phyloP scores from a whole-genome alignment of 2,113 vertebrate species.

The Notothenia coriiceps region DNA sequence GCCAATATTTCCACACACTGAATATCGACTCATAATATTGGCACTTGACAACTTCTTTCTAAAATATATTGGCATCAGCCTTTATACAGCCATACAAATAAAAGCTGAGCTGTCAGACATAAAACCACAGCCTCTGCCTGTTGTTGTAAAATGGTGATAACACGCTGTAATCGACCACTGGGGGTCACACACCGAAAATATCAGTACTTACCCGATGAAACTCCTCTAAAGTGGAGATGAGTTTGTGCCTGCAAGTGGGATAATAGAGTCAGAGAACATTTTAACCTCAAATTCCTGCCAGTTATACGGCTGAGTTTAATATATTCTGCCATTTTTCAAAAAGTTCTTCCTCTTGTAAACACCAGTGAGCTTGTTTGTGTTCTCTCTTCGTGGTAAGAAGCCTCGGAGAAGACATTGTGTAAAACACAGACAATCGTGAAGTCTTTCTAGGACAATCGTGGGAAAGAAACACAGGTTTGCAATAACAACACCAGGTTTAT shows the following conservation, averaged over 20 bases:
- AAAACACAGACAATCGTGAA: background rate
- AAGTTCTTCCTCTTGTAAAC: background rate
- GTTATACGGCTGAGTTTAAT: no score
- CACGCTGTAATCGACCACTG: conserved; percentile 34
- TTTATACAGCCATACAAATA: conserved; percentile 54
- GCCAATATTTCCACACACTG: conserved; percentile 8
- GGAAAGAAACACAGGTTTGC: conserved; percentile 64
- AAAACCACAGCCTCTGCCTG: conserved; percentile 43
- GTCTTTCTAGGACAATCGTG: conserved; percentile 22
- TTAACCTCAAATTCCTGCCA: no score
- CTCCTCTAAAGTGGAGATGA: background rate
- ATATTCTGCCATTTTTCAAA: background rate
- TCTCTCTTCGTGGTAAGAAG: conserved; percentile 8
- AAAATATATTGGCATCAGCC: conserved; percentile 25
- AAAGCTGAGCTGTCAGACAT: conserved; percentile 57
- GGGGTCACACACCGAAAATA: conserved; percentile 33
- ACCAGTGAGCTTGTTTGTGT: background rate
- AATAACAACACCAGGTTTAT: conserved; percentile 29
- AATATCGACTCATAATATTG: conserved; percentile 25
- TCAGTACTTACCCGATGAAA: background rate
- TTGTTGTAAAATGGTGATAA: conserved; percentile 57
- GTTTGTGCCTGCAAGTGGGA: background rate
- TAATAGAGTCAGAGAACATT: conserved; percentile 3
- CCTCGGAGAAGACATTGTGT: background rate
- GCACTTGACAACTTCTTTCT: conserved; percentile 4